Evolutionary conservation across 1,140 invertebrate genomes (phyloP).

Genomic region (Drosophila biarmipes): DNA sequence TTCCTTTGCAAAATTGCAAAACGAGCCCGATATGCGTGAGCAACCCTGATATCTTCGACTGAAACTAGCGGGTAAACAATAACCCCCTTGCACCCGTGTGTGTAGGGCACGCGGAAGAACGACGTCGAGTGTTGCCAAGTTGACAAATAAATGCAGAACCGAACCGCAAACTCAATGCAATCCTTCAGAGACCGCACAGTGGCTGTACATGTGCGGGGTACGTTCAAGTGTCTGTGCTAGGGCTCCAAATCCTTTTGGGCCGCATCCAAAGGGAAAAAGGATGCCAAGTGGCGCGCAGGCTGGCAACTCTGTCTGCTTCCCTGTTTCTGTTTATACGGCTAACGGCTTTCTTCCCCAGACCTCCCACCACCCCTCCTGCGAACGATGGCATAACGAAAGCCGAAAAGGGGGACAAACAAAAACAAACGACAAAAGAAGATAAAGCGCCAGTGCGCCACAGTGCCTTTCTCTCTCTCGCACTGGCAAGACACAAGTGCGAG

Average conservation of each 20-base stretch:
- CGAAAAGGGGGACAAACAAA: slow-evolving; percentile 62
- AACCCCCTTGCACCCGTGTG: not conserved
- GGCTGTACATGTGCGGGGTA: slow-evolving; percentile 6
- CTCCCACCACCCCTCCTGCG: slow-evolving; percentile 26
- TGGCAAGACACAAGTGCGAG: slow-evolving; percentile 76
- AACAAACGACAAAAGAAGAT: slow-evolving; percentile 77
- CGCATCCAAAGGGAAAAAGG: slow-evolving; percentile 41
- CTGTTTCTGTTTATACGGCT: slow-evolving; percentile 56
- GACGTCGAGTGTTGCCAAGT: not conserved
- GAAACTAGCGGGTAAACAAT: not conserved
- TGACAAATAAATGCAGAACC: slow-evolving; percentile 9
- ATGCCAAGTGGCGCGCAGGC: slow-evolving; percentile 65
- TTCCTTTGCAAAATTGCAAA: no score
- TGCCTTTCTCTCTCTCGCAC: slow-evolving; percentile 27
- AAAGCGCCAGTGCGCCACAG: slow-evolving; percentile 50
- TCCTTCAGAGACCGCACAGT: not conserved
- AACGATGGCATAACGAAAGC: slow-evolving; percentile 32
- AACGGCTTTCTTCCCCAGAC: slow-evolving; percentile 59
- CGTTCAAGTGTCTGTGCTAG: slow-evolving; percentile 9
- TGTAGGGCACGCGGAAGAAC: no score
- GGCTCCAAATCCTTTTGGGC: slow-evolving; percentile 5
- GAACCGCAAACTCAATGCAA: slow-evolving; percentile 17
- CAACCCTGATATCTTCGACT: no score
- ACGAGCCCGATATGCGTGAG: no score
- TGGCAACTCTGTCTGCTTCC: slow-evolving; percentile 42